Evolutionary conservation across 2,888 invertebrate species (phyloP), one percentile per base, ranked within the genome.

Genomic region (Tetropium fuscum): DNA sequence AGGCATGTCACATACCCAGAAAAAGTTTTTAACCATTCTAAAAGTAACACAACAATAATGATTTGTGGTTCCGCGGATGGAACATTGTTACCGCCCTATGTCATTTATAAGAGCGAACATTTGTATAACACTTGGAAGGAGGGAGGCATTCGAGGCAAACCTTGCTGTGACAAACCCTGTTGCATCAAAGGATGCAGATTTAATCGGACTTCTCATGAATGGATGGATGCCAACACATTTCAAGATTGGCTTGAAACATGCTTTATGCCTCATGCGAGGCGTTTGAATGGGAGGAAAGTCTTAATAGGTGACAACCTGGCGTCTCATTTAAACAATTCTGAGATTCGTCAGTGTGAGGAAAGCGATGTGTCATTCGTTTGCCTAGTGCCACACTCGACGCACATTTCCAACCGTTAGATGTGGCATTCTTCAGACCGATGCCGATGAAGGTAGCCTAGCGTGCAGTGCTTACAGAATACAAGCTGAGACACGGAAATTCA

Each of bases 241-340:
- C 8, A 36, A 30, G 41, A 53, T 30, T 53, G 30, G 53, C 41
- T 41, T 10, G 2, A n/a, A 7, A n/a, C 38, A 7, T 38, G n/a
- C 4, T 53, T 53, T 11, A 19, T 45, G 5, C 47, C 47, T 3
- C 55, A 36, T 25, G 22, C 47, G 2, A 34, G 15, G 10, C 18
- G 51, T 22, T 30, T 30, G 13, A 38, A 40, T 38, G 41, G 47
- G 15, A 19, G 22, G 19, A 80, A 80, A 66, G 66, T 75, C 16
- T 20, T 81, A 3, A 74, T 81, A 51, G 80, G 81, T 0, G 78
- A 82, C 57, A 80, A 80, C 66, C 60, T 80, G 45, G 66, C 74
- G 5, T 70, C 70, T 30, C 78, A 80, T 55, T 57, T 78, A 13
- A 36, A n/a, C 7, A 7, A 53, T 7, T 10, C 16, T 7, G 41